Base-by-base conservation (phyloP, 2,888 invertebrate species). In the Drosophila greeni region DNA sequence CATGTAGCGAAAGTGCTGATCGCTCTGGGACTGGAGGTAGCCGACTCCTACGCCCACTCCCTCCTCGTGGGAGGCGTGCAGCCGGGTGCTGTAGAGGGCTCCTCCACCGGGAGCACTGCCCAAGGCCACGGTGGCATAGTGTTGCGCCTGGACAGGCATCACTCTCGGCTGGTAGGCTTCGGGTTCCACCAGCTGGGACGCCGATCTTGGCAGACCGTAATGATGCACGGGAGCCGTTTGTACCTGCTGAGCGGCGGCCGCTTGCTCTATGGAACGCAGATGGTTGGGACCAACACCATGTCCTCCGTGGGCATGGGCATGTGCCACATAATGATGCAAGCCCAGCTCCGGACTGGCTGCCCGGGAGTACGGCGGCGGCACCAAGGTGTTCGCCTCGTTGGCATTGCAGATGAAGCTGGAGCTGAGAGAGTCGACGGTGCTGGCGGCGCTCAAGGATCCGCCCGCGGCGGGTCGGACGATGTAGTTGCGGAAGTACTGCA, bases 381-480 rank as follows among this genome's bases (percentile, higher is more conserved):
- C 92, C 87, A 95, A 91, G 61, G 94, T 93, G 88, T 95, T 95
- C 56, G 95, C 94, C 92, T 95, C 95, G 90, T 95, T 95, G 74
- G 94, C 92, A 84, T 94, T 95, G 90, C 95, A 95, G 89, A 95
- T 93, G 89, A 94, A 95, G 90, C 95, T 95, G 81, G 95, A 95
- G 89, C 94, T 95, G 83, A 95, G 91, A 75, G 95, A 95, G 89
- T 95, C 95, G 78, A 94, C 92, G 73, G 95, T 95, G 89, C 95
- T 95, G 70, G 95, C 93, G 78, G 95, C 95, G 70, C 95, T 95
- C 78, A 95, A 85, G 68, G 95, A 94, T 66, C 94, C 94, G 83
- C 92, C 92, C 39, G 93, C 94, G 84, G 92, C 92, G 45, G 94
- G 93, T 53, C 94, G 91, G 71, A 94, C 93, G 74, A 94, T 93